Percentiles rank a stretch among this genome's conserved stretches.
These are phyloP conservation scores for Perithous albicinctus DNA, from an alignment of 2,888 invertebrate genomes.

Conservation along the genomic window DNA sequence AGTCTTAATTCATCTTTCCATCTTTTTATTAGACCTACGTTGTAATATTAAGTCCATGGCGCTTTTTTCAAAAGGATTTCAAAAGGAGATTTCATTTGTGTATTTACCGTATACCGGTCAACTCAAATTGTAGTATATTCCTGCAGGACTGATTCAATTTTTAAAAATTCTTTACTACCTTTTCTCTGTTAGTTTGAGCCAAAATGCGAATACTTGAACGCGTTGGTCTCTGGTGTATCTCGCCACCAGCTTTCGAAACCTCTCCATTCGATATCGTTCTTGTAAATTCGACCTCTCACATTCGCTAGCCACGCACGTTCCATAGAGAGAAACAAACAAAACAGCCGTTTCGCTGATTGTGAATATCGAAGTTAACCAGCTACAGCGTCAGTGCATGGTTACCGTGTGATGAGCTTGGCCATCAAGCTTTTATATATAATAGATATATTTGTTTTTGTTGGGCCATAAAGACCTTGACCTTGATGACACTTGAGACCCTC, in stretches of 20 bases:
- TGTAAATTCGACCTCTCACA: conserved; percentile 35
- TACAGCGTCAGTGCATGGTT: neutral
- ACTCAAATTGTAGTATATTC: neutral
- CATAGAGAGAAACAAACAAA: conserved; percentile 45
- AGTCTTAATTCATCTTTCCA: no score
- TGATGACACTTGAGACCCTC: neutral
- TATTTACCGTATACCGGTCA: neutral
- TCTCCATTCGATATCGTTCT: conserved; percentile 6
- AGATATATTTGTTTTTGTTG: neutral
- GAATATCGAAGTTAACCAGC: conserved; percentile 32
- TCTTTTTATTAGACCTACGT: no score
- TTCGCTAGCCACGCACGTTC: conserved; percentile 11
- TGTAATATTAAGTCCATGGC: no score
- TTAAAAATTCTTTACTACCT: neutral
- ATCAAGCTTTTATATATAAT: neutral
- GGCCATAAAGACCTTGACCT: neutral
- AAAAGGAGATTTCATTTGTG: neutral
- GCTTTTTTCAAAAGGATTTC: no score
- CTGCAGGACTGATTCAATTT: neutral
- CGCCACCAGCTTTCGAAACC: conserved; percentile 18
- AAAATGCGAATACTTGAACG: neutral
- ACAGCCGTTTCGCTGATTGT: conserved; percentile 38
- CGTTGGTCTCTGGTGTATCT: neutral
- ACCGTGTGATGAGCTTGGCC: neutral
- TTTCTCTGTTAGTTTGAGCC: neutral